Conservation (phyloP, 2,113 vertebrate genomes). For the Polypterus bichir region DNA sequence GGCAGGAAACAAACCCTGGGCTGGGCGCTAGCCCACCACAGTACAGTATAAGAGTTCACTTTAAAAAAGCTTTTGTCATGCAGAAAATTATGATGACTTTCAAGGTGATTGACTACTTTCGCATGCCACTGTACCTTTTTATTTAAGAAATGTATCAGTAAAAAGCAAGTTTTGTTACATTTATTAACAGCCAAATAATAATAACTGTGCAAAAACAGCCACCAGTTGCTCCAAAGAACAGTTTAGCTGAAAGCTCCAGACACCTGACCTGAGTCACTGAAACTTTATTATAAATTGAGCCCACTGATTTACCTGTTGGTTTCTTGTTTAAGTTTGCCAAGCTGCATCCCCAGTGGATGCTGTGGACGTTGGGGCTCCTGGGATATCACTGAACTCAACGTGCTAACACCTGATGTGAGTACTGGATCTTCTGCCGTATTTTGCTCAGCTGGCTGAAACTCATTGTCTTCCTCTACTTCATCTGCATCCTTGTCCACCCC, state of each 20-base stretch:
- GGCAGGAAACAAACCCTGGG: too few relatives aligned
- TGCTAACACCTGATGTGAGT: conserved; percentile 22
- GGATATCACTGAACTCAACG: conserved; percentile 33
- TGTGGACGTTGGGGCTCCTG: conserved; percentile 45
- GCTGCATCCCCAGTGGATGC: conserved; percentile 55
- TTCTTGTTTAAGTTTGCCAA: conserved; percentile 64
- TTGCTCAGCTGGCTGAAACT: conserved; percentile 33
- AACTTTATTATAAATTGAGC: not conserved
- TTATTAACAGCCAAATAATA: not conserved
- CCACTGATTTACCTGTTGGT: conserved; percentile 54
- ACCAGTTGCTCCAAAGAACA: too few relatives aligned
- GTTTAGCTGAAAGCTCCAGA: too few relatives aligned
- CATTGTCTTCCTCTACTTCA: conserved; percentile 47
- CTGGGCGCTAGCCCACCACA: too few relatives aligned
- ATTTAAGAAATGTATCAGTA: too few relatives aligned
- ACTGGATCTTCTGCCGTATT: conserved; percentile 27
- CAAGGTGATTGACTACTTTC: too few relatives aligned
- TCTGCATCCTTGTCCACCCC: conserved; percentile 64
- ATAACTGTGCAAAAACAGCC: not conserved
- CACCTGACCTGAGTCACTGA: too few relatives aligned
- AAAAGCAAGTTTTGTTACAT: too few relatives aligned
- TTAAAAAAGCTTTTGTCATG: too few relatives aligned
- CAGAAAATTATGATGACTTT: too few relatives aligned
- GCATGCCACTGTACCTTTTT: too few relatives aligned
- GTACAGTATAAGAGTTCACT: too few relatives aligned